These are phyloP conservation scores for Tachysurus fulvidraco DNA, from an alignment of 2,113 vertebrate species.

Conservation along the genomic window DNA sequence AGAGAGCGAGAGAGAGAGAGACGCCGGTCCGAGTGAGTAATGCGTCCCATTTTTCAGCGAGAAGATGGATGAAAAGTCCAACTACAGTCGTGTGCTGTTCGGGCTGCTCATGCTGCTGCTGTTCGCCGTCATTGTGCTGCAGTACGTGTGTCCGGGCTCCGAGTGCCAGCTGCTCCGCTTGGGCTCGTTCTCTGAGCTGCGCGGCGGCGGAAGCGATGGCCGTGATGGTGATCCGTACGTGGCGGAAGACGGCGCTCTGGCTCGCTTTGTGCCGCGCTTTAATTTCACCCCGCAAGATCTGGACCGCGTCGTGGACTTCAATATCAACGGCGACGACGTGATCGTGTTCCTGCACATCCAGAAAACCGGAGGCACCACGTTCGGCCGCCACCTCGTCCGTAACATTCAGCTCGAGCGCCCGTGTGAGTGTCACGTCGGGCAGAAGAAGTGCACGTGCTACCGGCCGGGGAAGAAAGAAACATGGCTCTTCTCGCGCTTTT, in stretches of 20 bases:
- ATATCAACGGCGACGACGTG: constrained; percentile 92
- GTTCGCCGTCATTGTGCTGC: constrained; percentile 88
- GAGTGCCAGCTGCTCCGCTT: constrained; percentile 86
- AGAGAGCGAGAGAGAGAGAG: constrained; percentile 31
- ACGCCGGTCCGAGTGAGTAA: constrained; percentile 67
- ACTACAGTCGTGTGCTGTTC: constrained; percentile 80
- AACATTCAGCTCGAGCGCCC: constrained; percentile 96
- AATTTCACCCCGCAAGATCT: constrained; percentile 86
- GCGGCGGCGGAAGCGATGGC: constrained; percentile 17
- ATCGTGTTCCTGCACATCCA: constrained; percentile 84
- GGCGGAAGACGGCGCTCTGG: constrained; percentile 84
- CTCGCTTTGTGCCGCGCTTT: constrained; percentile 85
- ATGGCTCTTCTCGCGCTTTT: constrained; percentile 88
- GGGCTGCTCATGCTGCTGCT: constrained; percentile 86
- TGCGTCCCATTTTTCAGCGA: constrained; percentile 65
- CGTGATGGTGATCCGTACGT: constrained; percentile 83
- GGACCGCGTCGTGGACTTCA: constrained; percentile 81
- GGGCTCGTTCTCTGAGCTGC: constrained; percentile 57
- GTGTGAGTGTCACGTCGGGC: constrained; percentile 90
- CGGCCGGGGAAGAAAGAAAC: constrained; percentile 92
- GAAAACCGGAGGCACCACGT: constrained; percentile 87
- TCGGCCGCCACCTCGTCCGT: constrained; percentile 87
- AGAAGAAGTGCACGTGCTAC: constrained; percentile 96
- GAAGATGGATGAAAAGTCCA: constrained; percentile 95
- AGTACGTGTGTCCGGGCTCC: constrained; percentile 90